Base-by-base conservation (phyloP, 2,797 vertebrate genomes). In the Typhlichthys subterraneus region DNA sequence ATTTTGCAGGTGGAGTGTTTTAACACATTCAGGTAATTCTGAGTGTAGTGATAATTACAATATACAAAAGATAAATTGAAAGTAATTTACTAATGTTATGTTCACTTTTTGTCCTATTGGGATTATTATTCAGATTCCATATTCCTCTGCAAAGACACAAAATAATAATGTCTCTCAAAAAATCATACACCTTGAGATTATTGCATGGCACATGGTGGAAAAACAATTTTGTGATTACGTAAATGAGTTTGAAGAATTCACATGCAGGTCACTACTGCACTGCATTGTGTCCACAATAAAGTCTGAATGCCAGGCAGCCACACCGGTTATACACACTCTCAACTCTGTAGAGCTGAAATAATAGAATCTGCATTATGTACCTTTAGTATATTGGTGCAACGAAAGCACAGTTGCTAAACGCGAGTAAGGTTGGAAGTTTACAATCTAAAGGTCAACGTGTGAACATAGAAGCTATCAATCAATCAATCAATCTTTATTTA, bases 31-130 rank as follows among this genome's bases (percentile, higher is more conserved):
- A 12, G 67, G 79, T 72, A 3, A 38, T 38, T 38, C 33, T 38
- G 73, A 70, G 53, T 51, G 19, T 12, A 15, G 10, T 70, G 65
- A 77, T 72, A 65, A 65, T 53, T 46, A 62, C 70, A 56, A 70
- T 51, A 72, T 17, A 17, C 15, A 64, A 15, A 45, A 72, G 50
- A 62, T 59, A 38, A 1, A 9, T 38, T 38, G 33, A 38, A 38
- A 38, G 33, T 38, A 38, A 38, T 7, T 38, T 38, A 38, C 33
- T 38, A 23, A 23, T 23, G 23, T 23, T 23, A 23, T 23, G 33
- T 38, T 38, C 33, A 38, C 33, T 38, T 38, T 38, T 38, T 38
- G 33, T 38, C 33, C 33, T 38, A 64, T 69, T 61, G 45, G 59
- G 57, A 61, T 54, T 69, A 70, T 63, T 19, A 61, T 72, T 57